These are phyloP conservation scores for Oxyruncus cristatus DNA, from an alignment of 2,113 vertebrate genomes.

Conservation along the genomic window DNA sequence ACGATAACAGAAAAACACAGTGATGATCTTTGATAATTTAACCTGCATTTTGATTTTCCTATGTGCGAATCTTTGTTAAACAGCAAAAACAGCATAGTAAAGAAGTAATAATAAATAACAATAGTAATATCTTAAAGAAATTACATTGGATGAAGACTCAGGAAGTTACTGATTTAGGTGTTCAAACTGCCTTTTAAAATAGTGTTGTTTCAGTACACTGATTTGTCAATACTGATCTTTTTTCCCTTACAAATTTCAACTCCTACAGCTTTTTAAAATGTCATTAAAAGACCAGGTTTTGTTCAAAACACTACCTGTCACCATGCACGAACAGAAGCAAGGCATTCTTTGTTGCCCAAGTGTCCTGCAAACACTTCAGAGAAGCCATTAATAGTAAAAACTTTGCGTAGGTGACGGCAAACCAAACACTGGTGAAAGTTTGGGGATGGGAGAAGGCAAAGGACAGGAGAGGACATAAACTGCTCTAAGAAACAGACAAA, in stretches of 20 bases:
- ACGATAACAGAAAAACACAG: not conserved
- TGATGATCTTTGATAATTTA: not conserved
- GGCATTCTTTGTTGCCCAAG: not conserved
- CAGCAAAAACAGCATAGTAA: not conserved
- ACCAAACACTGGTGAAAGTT: not conserved
- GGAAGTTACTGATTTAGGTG: not conserved
- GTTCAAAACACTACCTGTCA: not conserved
- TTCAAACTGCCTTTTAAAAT: not conserved
- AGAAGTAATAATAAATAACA: not conserved
- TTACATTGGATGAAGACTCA: not conserved
- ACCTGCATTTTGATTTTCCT: not conserved
- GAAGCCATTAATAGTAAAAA: not conserved
- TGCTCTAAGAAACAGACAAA: not conserved
- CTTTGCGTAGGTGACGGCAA: not conserved
- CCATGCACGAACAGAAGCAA: not conserved
- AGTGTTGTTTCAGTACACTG: not conserved
- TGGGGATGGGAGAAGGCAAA: not conserved
- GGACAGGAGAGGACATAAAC: not conserved
- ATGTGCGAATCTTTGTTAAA: not conserved
- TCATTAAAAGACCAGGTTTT: not conserved
- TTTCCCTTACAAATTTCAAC: not conserved
- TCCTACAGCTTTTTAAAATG: not conserved
- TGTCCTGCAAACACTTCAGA: not conserved
- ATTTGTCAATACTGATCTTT: not conserved
- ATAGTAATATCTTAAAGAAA: not conserved